phyloP scores from a whole-genome alignment of 2,888 invertebrate species.

The Synanthedon tipuliformis region DNA sequence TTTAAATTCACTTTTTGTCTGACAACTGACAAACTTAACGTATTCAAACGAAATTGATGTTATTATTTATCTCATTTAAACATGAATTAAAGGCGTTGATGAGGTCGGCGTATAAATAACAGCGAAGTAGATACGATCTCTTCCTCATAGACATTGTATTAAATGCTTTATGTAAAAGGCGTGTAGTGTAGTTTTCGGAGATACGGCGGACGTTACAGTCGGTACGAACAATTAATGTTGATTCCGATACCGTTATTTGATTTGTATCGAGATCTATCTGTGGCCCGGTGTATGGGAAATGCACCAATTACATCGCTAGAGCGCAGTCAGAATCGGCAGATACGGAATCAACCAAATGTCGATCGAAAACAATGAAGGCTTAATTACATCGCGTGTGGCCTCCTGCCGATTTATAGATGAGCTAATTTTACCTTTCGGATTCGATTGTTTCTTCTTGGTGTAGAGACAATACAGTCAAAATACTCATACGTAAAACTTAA shows the following conservation, averaged over 20 bases:
- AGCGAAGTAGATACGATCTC: neutral
- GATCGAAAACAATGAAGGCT: slow-evolving; percentile 28
- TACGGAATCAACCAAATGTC: slow-evolving; percentile 15
- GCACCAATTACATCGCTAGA: slow-evolving; percentile 42
- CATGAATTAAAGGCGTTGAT: slow-evolving; percentile 30
- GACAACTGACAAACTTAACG: slow-evolving; percentile 7
- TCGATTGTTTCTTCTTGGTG: too few species aligned
- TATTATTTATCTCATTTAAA: slow-evolving; percentile 25
- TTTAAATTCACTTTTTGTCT: slow-evolving; percentile 7
- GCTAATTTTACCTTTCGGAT: too few species aligned
- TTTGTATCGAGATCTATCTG: slow-evolving; percentile 38
- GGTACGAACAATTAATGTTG: slow-evolving; percentile 53
- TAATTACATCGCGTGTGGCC: slow-evolving; percentile 27
- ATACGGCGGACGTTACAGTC: slow-evolving; percentile 23
- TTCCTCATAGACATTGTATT: neutral
- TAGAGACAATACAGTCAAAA: too few species aligned
- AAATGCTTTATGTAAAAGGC: neutral
- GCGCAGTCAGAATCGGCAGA: slow-evolving; percentile 20
- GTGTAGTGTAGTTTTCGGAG: neutral
- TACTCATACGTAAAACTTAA: too few species aligned
- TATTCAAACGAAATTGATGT: slow-evolving; percentile 2
- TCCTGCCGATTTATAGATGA: neutral
- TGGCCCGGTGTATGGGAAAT: slow-evolving; percentile 42
- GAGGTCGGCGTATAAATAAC: slow-evolving; percentile 10
- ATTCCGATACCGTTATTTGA: slow-evolving; percentile 53